Percentiles rank a stretch among this genome's conserved stretches.
Evolutionary conservation across 2,888 invertebrate genomes (phyloP).

Genomic region (Allophyes oxyacanthae): DNA sequence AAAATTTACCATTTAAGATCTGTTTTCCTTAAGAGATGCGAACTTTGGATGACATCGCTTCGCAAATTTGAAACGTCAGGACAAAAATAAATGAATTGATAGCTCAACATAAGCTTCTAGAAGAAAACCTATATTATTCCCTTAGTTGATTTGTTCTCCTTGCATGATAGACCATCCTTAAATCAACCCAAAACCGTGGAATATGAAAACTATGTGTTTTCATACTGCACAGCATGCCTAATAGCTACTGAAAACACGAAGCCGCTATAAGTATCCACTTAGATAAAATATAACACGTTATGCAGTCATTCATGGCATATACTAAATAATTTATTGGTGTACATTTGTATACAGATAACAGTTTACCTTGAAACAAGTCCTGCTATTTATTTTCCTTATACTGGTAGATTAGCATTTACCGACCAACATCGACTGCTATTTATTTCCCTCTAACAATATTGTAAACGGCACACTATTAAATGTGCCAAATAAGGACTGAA

Average conservation of each 20-base stretch:
- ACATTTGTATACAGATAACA: constrained; percentile 45
- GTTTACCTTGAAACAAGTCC: constrained; percentile 52
- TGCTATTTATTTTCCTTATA: constrained; percentile 50
- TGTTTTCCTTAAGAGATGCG: no score
- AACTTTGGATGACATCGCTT: no score
- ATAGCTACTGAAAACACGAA: constrained; percentile 17
- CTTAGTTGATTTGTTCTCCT: no score
- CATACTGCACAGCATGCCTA: constrained; percentile 5
- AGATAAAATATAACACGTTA: constrained; percentile 36
- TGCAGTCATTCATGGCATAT: constrained; percentile 34
- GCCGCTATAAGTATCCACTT: constrained; percentile 24
- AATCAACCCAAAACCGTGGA: not conserved
- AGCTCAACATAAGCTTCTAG: no score
- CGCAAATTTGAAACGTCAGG: no score
- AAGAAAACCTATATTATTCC: no score
- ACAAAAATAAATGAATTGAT: no score
- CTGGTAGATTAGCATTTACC: constrained; percentile 17
- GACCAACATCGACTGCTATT: constrained; percentile 8
- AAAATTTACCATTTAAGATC: no score
- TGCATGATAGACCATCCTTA: no score
- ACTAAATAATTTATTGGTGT: constrained; percentile 23
- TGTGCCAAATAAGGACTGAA: not conserved
- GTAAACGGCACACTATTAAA: not conserved
- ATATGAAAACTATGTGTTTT: not conserved
- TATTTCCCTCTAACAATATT: constrained; percentile 2